Evolutionary conservation across 2,797 vertebrate species (phyloP), one percentile per base, ranked within the genome.

Genomic region (Taenioides sp.): DNA sequence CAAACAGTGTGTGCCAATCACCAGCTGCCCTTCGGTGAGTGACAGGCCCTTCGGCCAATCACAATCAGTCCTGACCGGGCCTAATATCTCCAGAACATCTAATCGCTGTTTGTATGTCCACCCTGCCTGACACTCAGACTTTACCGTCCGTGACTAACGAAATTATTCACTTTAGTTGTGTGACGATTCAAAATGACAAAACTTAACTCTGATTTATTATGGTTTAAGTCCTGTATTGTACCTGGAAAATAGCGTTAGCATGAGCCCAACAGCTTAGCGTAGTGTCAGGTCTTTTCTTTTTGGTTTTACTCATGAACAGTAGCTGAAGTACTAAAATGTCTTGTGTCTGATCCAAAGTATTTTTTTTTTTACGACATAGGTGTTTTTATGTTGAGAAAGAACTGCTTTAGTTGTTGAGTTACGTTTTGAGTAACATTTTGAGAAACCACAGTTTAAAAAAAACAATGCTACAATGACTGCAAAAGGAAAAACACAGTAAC

Each of bases 1-100:
- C 84, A 99, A 98, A 82, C 94, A 96, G 65, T 99, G 98, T 73
- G 86, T 96, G 62, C 96, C 97, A 72, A 91, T 98, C 91, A 96
- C 85, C 91, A 97, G 94, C 94, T 99, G 97, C 87, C 97, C 98
- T 70, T 88, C 91, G 73, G 93, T 94, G 86, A 94, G 93, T 89
- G 73, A 86, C 70, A 18, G 47, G 6, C 67, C 60, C 5, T 0
- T 0, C 68, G 4, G 64, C 78, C 73, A 67, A 78, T 88, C 78
- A 59, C 0, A 22, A 18, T 59, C 55, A 27, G 4, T 16, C 4
- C 28, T 64, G 62, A 34, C 27, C 4, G 9, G 9, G 20, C 31
- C 20, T 5, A 1, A 40, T 11, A 12, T 57, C 34, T 10, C 60
- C 60, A 37, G 18, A 20, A 37, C n/a, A 58, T 3, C 52, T 52